Conservation (phyloP, 2,888 invertebrate species). For the Leistus spinibarbis region DNA sequence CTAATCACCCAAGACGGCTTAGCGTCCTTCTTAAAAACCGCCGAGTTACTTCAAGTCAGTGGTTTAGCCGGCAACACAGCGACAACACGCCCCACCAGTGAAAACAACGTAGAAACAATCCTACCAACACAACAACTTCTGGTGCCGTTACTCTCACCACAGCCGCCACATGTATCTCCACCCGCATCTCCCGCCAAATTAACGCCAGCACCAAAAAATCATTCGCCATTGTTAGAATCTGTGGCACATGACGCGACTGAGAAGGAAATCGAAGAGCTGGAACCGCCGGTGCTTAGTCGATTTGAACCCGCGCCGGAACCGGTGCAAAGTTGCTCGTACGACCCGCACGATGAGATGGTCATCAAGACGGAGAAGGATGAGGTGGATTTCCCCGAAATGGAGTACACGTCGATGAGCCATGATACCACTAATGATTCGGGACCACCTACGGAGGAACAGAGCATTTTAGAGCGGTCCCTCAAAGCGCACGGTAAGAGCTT, state of each 20-base stretch:
- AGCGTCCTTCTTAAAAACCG: slow-evolving; percentile 70
- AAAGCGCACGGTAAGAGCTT: slow-evolving; percentile 33
- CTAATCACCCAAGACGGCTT: slow-evolving; percentile 71
- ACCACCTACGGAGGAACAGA: slow-evolving; percentile 24
- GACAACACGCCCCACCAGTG: background rate
- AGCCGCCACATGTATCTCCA: background rate
- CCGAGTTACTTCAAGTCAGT: slow-evolving; percentile 70
- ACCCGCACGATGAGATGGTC: slow-evolving; percentile 10
- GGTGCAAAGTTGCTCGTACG: slow-evolving; percentile 31
- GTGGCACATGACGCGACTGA: background rate
- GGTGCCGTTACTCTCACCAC: background rate
- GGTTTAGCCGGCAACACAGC: slow-evolving; percentile 60
- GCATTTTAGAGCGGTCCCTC: slow-evolving; percentile 35
- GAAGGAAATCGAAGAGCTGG: slow-evolving; percentile 17
- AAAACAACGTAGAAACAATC: background rate
- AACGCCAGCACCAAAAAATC: background rate
- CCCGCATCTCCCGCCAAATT: slow-evolving; percentile 11
- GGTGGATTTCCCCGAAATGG: slow-evolving; percentile 27
- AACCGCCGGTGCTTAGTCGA: slow-evolving; percentile 2
- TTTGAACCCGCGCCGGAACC: slow-evolving; percentile 21
- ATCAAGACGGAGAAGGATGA: slow-evolving; percentile 31
- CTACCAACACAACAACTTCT: background rate
- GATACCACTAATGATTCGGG: slow-evolving; percentile 18
- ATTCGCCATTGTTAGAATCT: background rate
- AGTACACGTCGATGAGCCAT: slow-evolving; percentile 19